Evolutionary conservation across 2,113 vertebrate genomes (phyloP).

Genomic region (Ranitomeya imitator): DNA sequence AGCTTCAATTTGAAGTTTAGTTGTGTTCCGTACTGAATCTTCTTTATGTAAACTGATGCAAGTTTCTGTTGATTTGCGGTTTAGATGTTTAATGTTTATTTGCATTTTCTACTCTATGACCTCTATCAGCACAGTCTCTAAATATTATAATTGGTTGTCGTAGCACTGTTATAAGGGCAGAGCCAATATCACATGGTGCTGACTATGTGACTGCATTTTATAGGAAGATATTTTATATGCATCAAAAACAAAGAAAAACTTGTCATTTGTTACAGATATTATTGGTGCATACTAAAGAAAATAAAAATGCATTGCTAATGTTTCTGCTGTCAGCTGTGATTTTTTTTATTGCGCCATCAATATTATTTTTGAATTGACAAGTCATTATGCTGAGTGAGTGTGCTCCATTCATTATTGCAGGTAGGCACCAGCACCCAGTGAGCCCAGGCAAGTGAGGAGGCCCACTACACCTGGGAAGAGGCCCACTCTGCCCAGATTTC

Average conservation of each 20-base stretch:
- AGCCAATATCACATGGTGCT: slow-evolving; percentile 36
- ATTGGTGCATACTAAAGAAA: slow-evolving; percentile 51
- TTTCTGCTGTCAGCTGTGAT: not conserved
- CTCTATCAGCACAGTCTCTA: slow-evolving; percentile 47
- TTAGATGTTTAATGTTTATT: not conserved
- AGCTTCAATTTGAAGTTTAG: not conserved
- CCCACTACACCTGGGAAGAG: no score
- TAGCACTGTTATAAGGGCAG: slow-evolving; percentile 55
- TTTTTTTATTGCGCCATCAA: not conserved
- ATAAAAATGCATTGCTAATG: slow-evolving; percentile 55
- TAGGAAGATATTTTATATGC: slow-evolving; percentile 42
- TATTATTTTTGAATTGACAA: not conserved
- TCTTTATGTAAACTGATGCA: not conserved
- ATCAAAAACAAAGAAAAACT: not conserved
- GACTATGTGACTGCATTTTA: slow-evolving; percentile 42
- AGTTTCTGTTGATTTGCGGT: not conserved
- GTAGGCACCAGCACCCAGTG: no score
- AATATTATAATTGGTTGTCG: slow-evolving; percentile 49
- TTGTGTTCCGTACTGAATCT: not conserved
- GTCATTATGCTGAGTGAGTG: not conserved
- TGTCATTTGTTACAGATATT: slow-evolving; percentile 39
- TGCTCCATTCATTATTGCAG: no score
- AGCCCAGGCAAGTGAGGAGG: no score
- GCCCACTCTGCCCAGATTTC: no score
- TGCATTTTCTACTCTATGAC: slow-evolving; percentile 29